phyloP scores from a whole-genome alignment of 2,888 invertebrate genomes.

The Conomelus anceps region DNA sequence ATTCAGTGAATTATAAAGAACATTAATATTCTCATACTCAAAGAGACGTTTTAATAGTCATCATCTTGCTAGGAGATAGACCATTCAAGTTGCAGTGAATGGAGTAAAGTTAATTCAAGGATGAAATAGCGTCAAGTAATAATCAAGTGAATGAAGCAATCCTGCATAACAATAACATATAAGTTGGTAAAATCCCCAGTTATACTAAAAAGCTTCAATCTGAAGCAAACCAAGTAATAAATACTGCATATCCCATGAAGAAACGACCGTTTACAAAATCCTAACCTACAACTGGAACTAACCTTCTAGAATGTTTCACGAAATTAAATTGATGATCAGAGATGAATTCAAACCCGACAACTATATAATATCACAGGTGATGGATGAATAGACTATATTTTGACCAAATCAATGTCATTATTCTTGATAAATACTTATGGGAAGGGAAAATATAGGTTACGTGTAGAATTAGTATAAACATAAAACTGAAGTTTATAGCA shows the following conservation, averaged over 20 bases:
- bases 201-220: neutral
- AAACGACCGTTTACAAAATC: neutral
- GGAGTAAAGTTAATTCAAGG: no score
- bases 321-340: neutral
- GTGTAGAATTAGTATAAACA: neutral
- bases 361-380: neutral
- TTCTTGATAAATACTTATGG: neutral
- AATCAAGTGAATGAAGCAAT: no score
- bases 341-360: neutral
- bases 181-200: neutral
- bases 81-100: no score
- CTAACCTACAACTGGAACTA: neutral
- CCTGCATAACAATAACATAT: neutral
- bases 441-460: neutral
- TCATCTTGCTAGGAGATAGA: no score
- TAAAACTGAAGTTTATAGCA: neutral
- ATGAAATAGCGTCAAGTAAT: no score
- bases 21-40: no score
- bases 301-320: neutral
- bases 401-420: neutral
- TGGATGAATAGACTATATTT: neutral
- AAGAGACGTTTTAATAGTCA: no score
- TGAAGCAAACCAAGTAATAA: neutral
- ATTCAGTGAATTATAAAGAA: no score
- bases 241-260: neutral